Evolutionary conservation across 2,888 invertebrate genomes (phyloP).

Genomic region (Apodemia hepburni): DNA sequence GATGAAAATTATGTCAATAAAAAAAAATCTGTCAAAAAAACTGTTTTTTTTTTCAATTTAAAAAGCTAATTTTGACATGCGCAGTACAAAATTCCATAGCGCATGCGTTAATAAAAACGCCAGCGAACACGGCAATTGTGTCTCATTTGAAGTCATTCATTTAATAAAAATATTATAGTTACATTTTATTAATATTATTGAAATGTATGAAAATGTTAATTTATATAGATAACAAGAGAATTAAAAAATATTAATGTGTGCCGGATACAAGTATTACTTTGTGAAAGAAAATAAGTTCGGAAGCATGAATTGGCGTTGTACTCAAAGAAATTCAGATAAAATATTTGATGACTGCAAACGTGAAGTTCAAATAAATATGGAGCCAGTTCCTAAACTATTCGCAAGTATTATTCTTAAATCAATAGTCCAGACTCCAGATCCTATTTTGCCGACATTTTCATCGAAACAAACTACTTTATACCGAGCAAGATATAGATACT

Average conservation of each 20-base stretch:
- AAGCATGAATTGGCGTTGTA: not conserved
- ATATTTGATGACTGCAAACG: constrained; percentile 4
- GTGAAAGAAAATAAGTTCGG: constrained; percentile 4
- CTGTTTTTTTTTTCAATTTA: no score
- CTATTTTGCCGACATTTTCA: not conserved
- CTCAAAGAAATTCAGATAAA: not conserved
- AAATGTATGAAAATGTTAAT: not conserved
- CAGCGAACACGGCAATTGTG: no score
- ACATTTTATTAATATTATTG: not conserved
- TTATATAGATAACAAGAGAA: not conserved
- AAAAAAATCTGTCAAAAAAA: no score
- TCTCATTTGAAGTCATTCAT: no score
- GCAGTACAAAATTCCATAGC: no score
- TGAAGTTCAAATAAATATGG: constrained; percentile 4
- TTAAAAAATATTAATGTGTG: no score
- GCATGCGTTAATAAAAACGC: no score
- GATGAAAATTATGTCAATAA: no score
- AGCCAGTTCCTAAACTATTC: not conserved
- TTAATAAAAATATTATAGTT: no score
- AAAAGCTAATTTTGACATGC: no score
- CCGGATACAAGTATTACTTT: not conserved
- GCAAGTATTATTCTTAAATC: not conserved
- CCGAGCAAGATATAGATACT: not conserved
- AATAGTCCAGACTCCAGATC: not conserved
- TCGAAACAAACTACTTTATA: constrained; percentile 5